Percentiles rank a stretch among this genome's conserved stretches.
Conservation (phyloP, 2,113 vertebrate genomes). For the Zosterops borbonicus region DNA sequence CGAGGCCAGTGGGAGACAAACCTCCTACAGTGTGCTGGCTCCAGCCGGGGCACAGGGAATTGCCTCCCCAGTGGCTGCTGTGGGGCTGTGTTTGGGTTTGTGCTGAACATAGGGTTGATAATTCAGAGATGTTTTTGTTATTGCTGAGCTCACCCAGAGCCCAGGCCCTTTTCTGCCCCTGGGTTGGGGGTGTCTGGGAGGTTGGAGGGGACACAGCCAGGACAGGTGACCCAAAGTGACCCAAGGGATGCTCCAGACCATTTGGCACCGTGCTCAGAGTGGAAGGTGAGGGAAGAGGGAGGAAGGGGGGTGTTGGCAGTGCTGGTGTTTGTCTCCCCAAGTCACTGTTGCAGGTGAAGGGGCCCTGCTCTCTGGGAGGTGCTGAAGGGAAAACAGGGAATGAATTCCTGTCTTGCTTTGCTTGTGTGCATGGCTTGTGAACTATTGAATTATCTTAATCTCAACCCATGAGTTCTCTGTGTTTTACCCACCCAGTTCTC, state of each 20-base stretch:
- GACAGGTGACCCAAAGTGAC: neutral
- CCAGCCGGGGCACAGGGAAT: no score
- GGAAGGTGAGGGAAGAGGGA: neutral
- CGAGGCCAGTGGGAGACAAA: neutral
- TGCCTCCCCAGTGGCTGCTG: neutral
- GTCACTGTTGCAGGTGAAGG: no score
- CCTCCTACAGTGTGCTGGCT: fast-evolving
- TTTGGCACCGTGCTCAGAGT: fast-evolving
- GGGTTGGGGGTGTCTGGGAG: neutral
- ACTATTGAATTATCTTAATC: fast-evolving
- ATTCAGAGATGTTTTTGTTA: neutral
- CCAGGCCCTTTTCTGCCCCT: neutral
- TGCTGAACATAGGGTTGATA: fast-evolving
- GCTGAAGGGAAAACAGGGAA: neutral
- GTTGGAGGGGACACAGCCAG: neutral
- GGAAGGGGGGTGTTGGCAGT: neutral
- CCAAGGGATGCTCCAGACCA: fast-evolving
- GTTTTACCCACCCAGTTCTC: neutral
- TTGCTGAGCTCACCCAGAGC: neutral
- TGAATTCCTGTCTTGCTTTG: neutral
- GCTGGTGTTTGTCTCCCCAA: neutral
- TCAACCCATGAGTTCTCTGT: fast-evolving
- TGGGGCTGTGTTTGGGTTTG: neutral
- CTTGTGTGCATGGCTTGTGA: fast-evolving
- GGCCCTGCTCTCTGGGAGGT: no score